Evolutionary conservation across 1,140 invertebrate genomes (phyloP), one percentile per base, ranked within the genome.

Genomic region (Coboldia fuscipes): DNA sequence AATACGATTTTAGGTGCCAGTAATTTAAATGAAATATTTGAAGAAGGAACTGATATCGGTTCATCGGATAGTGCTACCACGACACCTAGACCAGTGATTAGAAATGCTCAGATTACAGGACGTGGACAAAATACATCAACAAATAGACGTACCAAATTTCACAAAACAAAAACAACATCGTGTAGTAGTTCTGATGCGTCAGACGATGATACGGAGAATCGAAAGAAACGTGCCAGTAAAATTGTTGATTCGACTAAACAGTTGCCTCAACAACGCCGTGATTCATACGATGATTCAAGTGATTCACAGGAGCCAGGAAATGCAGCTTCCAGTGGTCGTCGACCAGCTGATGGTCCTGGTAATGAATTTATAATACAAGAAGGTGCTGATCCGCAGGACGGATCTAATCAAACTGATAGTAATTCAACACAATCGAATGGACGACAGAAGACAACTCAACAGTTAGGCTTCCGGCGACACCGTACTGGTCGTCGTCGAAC

Each of bases 171-270:
- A 13, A 83, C 81, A 5, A 76, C 83, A 2, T 85, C 80, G 5
- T 86, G 84, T 47, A 83, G 80, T 42, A 82, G 81, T 32, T 89
- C 84, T 0, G 83, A 88, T 49, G 78, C 84, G 4, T 86, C 81
- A 30, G 85, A 92, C 51, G 84, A 89, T 52, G 85, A 90, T 44
- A 79, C 76, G 24, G 82, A 88, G 48, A 65, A 65, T 29, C 65
- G 75, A 14, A 80, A 82, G 46, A 83, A 84, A 43, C 57, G 76
- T 18, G 72, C 74, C 14, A 70, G 81, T 30, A 80, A 79, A 53
- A 58, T 76, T 27, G 58, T 62, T 20, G 51, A 41, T 14, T 54
- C 54, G 4, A 58, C 67, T 3, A 55, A 58, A 22, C 42, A 49
- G 12, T 65, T 66, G 21, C 70, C 74, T 39, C 61, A 49, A 41